These are phyloP conservation scores for Columba guinea DNA, from an alignment of 2,797 vertebrate species.

Conservation along the genomic window DNA sequence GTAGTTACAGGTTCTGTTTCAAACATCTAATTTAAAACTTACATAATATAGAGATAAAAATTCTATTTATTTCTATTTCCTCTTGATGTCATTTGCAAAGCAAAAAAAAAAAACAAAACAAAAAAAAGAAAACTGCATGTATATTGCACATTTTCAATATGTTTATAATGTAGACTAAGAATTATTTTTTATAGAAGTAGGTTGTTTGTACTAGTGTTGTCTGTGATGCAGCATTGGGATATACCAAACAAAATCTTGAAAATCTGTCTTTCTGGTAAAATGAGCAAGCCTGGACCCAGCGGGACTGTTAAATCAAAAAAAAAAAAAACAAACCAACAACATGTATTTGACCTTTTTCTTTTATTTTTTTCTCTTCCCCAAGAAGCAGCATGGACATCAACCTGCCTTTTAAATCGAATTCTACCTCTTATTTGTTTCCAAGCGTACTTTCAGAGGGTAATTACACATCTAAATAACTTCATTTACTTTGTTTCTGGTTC, in stretches of 20 bases:
- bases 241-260: not conserved
- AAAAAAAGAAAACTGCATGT: not conserved
- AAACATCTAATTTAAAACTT: not conserved
- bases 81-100: not conserved
- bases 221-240: not conserved
- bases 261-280: not conserved
- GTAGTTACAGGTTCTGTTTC: not conserved
- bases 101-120: not conserved
- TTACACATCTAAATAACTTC: not conserved
- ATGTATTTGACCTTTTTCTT: not conserved
- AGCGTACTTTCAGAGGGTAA: not conserved
- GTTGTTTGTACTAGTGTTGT: not conserved
- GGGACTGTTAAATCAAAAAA: not conserved
- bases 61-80: not conserved
- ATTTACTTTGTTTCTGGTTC: not conserved
- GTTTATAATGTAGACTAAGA: not conserved
- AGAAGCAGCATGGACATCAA: not conserved
- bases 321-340: too few species aligned
- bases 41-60: not conserved
- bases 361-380: not conserved
- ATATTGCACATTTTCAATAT: not conserved
- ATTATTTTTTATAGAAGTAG: not conserved
- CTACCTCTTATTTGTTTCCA: not conserved
- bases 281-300: not conserved
- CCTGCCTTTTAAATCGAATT: not conserved